phyloP scores from a whole-genome alignment of 2,797 vertebrate genomes.

The Hydrolagus colliei region DNA sequence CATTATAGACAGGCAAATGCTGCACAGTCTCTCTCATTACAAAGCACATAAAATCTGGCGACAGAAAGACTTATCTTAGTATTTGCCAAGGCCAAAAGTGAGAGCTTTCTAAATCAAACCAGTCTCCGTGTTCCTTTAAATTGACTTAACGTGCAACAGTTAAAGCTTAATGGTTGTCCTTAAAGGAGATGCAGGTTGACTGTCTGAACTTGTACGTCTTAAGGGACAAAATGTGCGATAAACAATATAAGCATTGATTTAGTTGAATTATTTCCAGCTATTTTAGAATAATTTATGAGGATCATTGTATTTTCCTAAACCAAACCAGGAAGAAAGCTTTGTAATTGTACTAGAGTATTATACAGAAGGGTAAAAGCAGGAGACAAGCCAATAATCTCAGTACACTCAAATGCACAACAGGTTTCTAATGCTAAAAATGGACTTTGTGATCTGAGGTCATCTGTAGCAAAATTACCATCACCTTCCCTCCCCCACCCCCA shows the following conservation, averaged over 20 bases:
- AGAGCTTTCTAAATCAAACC: not conserved
- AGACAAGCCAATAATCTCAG: not conserved
- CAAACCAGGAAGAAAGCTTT: not conserved
- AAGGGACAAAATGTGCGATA: not conserved
- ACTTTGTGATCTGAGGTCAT: not conserved
- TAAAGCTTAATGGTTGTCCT: not conserved
- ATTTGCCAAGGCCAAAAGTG: slow-evolving; percentile 9
- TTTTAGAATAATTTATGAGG: not conserved
- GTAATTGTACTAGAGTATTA: not conserved
- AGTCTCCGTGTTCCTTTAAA: not conserved
- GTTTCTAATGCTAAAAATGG: not conserved
- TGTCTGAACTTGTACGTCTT: not conserved
- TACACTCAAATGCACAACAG: slow-evolving; percentile 2
- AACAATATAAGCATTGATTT: not conserved
- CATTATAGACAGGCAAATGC: not conserved
- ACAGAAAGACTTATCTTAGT: not conserved
- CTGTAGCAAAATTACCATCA: not conserved
- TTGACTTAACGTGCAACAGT: not conserved
- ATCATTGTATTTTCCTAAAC: not conserved
- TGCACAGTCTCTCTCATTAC: not conserved
- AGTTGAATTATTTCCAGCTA: not conserved
- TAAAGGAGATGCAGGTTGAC: not conserved
- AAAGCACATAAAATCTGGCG: not conserved
- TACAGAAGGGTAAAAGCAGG: not conserved
- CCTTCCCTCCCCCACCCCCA: not conserved